Evolutionary conservation across 2,797 vertebrate genomes (phyloP).

Genomic region (Hyperoplus lanceolatus): DNA sequence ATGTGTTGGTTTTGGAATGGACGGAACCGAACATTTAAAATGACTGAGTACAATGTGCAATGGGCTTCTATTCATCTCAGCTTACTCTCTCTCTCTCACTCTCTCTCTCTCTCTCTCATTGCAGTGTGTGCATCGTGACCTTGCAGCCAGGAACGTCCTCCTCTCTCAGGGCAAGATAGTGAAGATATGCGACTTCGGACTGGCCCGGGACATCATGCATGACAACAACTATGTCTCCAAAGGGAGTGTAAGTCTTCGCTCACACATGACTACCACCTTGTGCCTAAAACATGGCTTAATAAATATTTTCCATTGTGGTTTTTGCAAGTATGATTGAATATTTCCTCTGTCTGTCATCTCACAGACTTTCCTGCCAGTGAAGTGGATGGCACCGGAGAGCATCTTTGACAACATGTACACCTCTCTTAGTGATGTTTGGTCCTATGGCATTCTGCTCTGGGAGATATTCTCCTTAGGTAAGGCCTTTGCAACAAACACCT

Average conservation of each 20-base stretch:
- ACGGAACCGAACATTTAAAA: conserved; percentile 18
- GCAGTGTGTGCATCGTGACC: conserved; percentile 97
- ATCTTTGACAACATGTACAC: conserved; percentile 99
- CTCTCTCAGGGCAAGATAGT: conserved; percentile 98
- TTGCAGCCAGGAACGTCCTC: conserved; percentile 97
- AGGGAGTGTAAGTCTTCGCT: conserved; percentile 91
- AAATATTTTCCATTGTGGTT: not conserved
- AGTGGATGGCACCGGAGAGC: conserved; percentile 99
- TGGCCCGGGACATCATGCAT: conserved; percentile 99
- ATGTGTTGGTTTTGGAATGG: conserved; percentile 10
- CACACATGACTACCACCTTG: not conserved
- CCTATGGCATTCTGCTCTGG: conserved; percentile 98
- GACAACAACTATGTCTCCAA: conserved; percentile 99
- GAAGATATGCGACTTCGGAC: conserved; percentile 99
- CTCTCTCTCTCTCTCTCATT: not conserved
- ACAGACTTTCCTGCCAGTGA: conserved; percentile 98
- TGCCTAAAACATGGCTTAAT: not conserved
- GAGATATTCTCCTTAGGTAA: conserved; percentile 99
- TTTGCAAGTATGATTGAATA: not conserved
- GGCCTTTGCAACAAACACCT: conserved; percentile 38
- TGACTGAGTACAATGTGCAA: not conserved
- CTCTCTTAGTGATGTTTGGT: conserved; percentile 98
- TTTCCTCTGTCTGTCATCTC: not conserved
- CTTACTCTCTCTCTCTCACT: conserved; percentile 6
- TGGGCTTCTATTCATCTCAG: not conserved